These are phyloP conservation scores for Dasysyrphus tricinctus DNA, from an alignment of 2,888 invertebrate species.

Conservation along the genomic window DNA sequence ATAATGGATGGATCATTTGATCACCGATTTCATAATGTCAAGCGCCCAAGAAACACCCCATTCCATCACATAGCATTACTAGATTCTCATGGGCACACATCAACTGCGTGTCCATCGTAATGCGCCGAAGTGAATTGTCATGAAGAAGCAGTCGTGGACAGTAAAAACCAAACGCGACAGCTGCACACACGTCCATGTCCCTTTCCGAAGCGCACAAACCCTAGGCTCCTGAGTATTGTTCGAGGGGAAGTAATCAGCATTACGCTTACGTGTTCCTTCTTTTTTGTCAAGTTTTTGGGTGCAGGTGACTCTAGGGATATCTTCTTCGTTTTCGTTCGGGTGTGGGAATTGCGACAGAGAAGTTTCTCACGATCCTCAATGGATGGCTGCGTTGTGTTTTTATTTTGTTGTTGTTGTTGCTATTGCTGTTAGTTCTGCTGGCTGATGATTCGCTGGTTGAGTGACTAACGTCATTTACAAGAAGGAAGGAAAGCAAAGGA, in stretches of 20 bases:
- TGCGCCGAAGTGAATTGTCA: slow-evolving; percentile 36
- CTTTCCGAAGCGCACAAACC: slow-evolving; percentile 64
- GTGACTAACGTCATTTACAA: slow-evolving; percentile 50
- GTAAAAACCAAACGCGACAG: slow-evolving; percentile 70
- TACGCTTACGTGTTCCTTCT: slow-evolving; percentile 65
- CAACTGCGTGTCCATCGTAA: slow-evolving; percentile 47
- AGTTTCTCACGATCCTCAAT: slow-evolving; percentile 83
- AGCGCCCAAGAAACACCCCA: slow-evolving; percentile 39
- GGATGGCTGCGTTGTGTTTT: slow-evolving; percentile 73
- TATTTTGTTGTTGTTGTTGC: slow-evolving; percentile 56
- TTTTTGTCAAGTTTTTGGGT: slow-evolving; percentile 69
- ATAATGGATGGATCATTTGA: neutral
- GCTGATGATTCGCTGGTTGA: slow-evolving; percentile 42
- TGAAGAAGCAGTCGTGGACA: slow-evolving; percentile 38
- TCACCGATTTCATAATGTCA: slow-evolving; percentile 38
- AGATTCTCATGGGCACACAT: slow-evolving; percentile 52
- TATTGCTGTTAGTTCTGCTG: slow-evolving; percentile 46
- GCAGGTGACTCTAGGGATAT: slow-evolving; percentile 76
- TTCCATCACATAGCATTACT: slow-evolving; percentile 39
- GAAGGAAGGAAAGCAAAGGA: slow-evolving; percentile 54
- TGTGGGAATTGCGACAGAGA: slow-evolving; percentile 83
- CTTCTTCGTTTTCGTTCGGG: slow-evolving; percentile 68
- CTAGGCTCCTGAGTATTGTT: slow-evolving; percentile 50
- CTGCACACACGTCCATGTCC: slow-evolving; percentile 53
- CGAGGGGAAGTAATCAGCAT: slow-evolving; percentile 71